These are phyloP conservation scores for Vesta saturnalis DNA, from an alignment of 2,888 invertebrate species.

Conservation along the genomic window DNA sequence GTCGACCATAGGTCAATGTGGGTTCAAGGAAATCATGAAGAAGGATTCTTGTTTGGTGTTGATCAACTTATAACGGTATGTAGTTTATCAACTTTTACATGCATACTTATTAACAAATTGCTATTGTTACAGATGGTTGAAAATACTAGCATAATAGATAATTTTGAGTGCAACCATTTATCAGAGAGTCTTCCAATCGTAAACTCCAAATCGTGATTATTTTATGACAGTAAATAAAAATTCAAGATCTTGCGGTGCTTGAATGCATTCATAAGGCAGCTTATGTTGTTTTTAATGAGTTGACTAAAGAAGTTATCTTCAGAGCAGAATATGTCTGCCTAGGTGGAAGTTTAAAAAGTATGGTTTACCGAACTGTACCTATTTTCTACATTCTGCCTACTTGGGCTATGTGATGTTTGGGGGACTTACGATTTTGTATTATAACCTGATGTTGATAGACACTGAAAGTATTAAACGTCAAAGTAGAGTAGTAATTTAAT, in stretches of 20 bases:
- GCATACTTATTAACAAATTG: not conserved
- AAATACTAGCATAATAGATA: slow-evolving; percentile 32
- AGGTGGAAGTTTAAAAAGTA: not conserved
- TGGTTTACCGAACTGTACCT: not conserved
- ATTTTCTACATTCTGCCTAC: not conserved
- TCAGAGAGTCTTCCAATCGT: slow-evolving; percentile 52
- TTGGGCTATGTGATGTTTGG: not conserved
- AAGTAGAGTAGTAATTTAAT: slow-evolving; percentile 25
- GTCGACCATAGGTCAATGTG: slow-evolving; percentile 86
- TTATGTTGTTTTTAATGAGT: too few relatives aligned
- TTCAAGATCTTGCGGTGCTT: slow-evolving; percentile 14
- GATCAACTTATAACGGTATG: slow-evolving; percentile 87
- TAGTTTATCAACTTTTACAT: slow-evolving; percentile 8
- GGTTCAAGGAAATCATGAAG: slow-evolving; percentile 96
- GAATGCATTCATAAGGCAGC: slow-evolving; percentile 14
- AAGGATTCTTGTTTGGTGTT: slow-evolving; percentile 92
- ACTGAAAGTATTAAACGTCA: slow-evolving; percentile 24
- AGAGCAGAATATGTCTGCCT: not conserved
- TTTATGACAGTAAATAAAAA: not conserved
- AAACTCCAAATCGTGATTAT: slow-evolving; percentile 54
- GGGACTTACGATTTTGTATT: slow-evolving; percentile 13
- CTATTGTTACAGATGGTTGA: slow-evolving; percentile 27
- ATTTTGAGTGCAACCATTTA: slow-evolving; percentile 22
- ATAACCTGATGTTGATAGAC: slow-evolving; percentile 18
- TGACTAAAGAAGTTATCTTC: not conserved